Evolutionary conservation across 2,888 invertebrate species (phyloP), one percentile per base, ranked within the genome.

Genomic region (Cheilosia soror): DNA sequence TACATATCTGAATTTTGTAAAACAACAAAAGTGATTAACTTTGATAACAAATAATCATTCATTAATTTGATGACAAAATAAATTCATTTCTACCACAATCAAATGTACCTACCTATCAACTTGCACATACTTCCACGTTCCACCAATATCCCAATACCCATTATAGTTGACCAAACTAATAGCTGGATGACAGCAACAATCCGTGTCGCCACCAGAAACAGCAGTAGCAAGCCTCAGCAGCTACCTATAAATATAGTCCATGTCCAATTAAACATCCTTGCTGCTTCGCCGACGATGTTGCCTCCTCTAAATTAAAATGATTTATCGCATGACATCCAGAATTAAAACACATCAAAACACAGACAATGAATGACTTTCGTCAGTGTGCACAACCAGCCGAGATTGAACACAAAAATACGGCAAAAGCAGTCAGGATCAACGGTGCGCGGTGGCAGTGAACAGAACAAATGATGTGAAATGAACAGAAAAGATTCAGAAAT

Each of bases 401-500:
- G 2, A 40, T 6, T 11, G 51, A 44, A 57, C 57, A 42, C 31
- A 68, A 55, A 79, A 82, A 53, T 53, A 25, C 66, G 37, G 25
- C 29, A 72, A 31, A 25, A 7, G 40, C 55, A 57, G 49, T 5
- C 20, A 33, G 20, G 31, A 62, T 49, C 49, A 13, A 47, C 65
- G n/a, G 33, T 13, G n/a, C 11, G 37, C 20, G 11, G 37, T 37
- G 66, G 25, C 42, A 60, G 25, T 60, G 13, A 55, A 49, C 25
- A 15, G 44, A 73, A 68, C 78, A 78, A 78, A 78, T 73, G 72
- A 68, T 73, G 78, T 72, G 62, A 66, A 78, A 68, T 78, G 78
- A 83, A 63, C 49, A 65, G 68, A 73, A 72, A 58, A 78, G 78
- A 68, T 83, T 83, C 83, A 78, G 73, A 83, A 83, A 78, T 73